phyloP scores from a whole-genome alignment of 2,888 invertebrate species.

The Melieria crassipennis region DNA sequence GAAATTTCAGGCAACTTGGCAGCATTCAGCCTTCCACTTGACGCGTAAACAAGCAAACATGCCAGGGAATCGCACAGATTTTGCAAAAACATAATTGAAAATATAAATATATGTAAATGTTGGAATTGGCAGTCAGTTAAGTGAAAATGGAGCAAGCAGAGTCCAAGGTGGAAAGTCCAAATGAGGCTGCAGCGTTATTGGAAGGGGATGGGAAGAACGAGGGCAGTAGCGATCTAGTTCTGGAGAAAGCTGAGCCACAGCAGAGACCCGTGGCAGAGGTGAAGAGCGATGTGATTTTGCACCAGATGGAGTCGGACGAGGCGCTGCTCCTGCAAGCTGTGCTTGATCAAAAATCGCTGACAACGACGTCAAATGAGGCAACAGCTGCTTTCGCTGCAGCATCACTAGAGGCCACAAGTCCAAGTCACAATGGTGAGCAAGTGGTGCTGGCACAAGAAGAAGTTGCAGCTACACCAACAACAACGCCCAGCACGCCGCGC shows the following conservation, averaged over 20 bases:
- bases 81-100: slow-evolving; percentile 41
- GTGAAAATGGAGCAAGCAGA: slow-evolving; percentile 3
- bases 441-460: neutral
- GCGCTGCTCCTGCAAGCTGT: too few relatives aligned
- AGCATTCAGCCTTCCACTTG: slow-evolving; percentile 11
- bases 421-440: neutral
- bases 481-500: slow-evolving; percentile 7
- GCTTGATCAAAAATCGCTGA: too few relatives aligned
- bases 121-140: slow-evolving; percentile 6
- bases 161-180: neutral
- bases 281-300: neutral
- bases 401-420: neutral
- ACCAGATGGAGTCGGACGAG: too few relatives aligned
- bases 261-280: neutral
- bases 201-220: too few relatives aligned
- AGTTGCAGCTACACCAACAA: neutral
- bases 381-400: neutral
- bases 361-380: neutral
- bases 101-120: slow-evolving; percentile 23
- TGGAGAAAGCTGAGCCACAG: neutral
- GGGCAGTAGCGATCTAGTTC: too few relatives aligned
- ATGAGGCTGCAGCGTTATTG: too few relatives aligned
- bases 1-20: neutral
- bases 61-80: slow-evolving; percentile 25
- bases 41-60: slow-evolving; percentile 40